Evolutionary conservation across 2,888 invertebrate genomes (phyloP).

Genomic region (Fissipunctia ypsillon): DNA sequence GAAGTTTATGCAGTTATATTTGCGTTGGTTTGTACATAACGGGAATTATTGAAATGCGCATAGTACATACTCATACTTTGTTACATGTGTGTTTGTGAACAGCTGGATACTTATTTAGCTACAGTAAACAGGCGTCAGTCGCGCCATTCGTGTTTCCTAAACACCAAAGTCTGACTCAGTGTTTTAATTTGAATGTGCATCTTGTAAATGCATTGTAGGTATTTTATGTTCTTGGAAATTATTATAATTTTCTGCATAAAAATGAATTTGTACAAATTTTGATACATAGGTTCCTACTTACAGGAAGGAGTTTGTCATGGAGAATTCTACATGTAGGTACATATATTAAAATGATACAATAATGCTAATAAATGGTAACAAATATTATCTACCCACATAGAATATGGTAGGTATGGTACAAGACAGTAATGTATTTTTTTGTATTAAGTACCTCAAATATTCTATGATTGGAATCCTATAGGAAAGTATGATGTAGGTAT

Average conservation of each 20-base stretch:
- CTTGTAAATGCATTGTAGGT: slow-evolving; percentile 1
- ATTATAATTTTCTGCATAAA: neutral
- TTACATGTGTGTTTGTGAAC: slow-evolving; percentile 42
- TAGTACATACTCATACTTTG: slow-evolving; percentile 2
- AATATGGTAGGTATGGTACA: too few species aligned
- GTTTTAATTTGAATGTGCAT: slow-evolving; percentile 30
- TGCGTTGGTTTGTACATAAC: neutral
- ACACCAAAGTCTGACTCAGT: slow-evolving; percentile 44
- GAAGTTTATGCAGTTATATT: slow-evolving; percentile 16
- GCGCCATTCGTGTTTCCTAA: slow-evolving; percentile 59
- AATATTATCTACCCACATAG: neutral
- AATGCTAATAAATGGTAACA: neutral
- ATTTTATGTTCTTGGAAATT: slow-evolving; percentile 18
- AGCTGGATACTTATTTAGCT: slow-evolving; percentile 56
- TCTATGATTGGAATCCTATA: too few species aligned
- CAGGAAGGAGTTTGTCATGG: neutral
- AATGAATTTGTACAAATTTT: neutral
- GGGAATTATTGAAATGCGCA: slow-evolving; percentile 1
- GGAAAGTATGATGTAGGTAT: neutral
- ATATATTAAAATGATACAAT: neutral
- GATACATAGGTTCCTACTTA: neutral
- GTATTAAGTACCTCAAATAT: too few species aligned
- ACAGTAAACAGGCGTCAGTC: slow-evolving; percentile 65
- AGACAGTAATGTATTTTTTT: too few species aligned
- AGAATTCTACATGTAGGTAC: neutral